phyloP scores from a whole-genome alignment of 2,113 vertebrate genomes.

The Ellobius talpinus region DNA sequence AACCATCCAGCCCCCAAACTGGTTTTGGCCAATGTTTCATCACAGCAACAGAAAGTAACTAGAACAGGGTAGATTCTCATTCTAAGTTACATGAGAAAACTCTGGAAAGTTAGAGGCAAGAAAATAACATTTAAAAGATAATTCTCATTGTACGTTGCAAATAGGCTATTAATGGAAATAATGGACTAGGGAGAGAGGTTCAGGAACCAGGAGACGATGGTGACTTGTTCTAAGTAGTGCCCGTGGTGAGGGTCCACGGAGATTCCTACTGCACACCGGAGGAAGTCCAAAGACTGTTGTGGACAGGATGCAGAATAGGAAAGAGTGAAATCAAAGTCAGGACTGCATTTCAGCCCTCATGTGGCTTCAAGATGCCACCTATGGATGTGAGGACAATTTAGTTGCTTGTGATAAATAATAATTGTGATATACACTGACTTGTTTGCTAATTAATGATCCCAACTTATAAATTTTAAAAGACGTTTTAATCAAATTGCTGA shows the following conservation, averaged over 20 bases:
- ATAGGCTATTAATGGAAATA: not conserved
- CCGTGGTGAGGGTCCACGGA: not conserved
- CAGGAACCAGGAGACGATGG: not conserved
- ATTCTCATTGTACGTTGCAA: not conserved
- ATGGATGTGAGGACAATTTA: not conserved
- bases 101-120: not conserved
- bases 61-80: not conserved
- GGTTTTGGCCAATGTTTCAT: not conserved
- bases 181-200: not conserved
- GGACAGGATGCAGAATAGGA: not conserved
- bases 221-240: not conserved
- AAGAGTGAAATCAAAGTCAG: not conserved
- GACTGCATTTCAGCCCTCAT: not conserved
- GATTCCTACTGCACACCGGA: not conserved
- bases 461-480: slow-evolving; percentile 32
- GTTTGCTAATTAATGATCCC: not conserved
- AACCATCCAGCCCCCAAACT: not conserved
- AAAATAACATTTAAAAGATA: not conserved
- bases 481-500: slow-evolving; percentile 29
- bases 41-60: not conserved
- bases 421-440: not conserved
- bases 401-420: slow-evolving; percentile 11
- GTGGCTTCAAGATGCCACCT: not conserved
- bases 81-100: not conserved
- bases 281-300: not conserved